phyloP scores from a whole-genome alignment of 1,140 invertebrate species.

The Vanessa tameamea region DNA sequence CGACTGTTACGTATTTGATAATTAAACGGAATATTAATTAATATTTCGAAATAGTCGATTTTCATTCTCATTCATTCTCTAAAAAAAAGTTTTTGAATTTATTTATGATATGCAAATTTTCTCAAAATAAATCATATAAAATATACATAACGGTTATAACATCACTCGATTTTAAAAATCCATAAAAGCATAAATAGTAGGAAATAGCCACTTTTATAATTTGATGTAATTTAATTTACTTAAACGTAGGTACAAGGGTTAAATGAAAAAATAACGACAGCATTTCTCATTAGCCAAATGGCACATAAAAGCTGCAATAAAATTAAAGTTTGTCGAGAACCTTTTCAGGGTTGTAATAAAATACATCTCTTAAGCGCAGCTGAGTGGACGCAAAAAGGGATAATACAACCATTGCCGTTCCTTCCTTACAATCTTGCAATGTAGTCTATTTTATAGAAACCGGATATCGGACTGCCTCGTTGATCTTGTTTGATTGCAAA shows the following conservation, averaged over 20 bases:
- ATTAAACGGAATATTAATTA: not conserved
- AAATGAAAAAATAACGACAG: not conserved
- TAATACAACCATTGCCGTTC: not conserved
- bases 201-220: too few relatives aligned
- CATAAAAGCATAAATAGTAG: too few relatives aligned
- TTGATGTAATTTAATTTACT: not conserved
- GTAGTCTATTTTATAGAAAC: not conserved
- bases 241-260: not conserved
- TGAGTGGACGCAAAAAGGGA: constrained; percentile 7
- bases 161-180: too few relatives aligned
- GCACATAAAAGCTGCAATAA: not conserved
- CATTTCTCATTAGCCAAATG: not conserved
- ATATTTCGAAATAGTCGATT: not conserved
- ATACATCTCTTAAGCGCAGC: constrained; percentile 11
- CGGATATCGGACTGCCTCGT: too few relatives aligned
- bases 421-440: not conserved
- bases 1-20: not conserved
- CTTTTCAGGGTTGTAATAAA: constrained; percentile 19
- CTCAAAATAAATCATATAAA: too few relatives aligned
- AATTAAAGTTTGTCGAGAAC: constrained; percentile 8
- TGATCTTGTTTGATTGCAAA: too few relatives aligned
- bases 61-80: too few relatives aligned
- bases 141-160: too few relatives aligned
- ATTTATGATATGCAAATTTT: too few relatives aligned
- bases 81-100: too few relatives aligned